Base-by-base conservation (phyloP, 2,888 invertebrate genomes). In the Cancer borealis region DNA sequence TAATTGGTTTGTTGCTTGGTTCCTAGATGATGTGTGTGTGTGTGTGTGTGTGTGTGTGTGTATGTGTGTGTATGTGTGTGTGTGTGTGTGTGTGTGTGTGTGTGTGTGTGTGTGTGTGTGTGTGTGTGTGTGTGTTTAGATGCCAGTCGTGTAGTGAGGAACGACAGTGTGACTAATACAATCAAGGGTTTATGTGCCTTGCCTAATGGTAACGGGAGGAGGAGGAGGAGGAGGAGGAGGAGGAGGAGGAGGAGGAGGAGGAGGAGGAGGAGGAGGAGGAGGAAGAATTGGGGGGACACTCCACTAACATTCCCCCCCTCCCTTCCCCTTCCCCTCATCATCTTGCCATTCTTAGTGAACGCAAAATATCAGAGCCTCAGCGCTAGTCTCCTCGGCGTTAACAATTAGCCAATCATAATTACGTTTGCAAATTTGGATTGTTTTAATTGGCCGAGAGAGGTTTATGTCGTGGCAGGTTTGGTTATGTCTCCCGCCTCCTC, bases 371-470 rank as follows among this genome's bases (percentile, higher is more conserved):
- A 5, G n/a, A 73, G 73, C 21, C 73, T 73, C 73, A 73, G n/a
- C 26, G 5, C 54, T 73, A 73, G 21, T 73, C 73, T 73, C 73
- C 73, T 21, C 73, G 73, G 73, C 73, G 73, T 26, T 26, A n/a
- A 21, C 73, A 73, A 73, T 73, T 73, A 73, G 73, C 73, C 73
- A 73, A 73, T 73, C 73, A 73, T 73, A 73, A 73, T 73, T 73
- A 73, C 21, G n/a, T 73, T 73, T 73, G 73, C 73, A 73, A n/a
- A 73, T 73, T 73, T 73, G 73, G 73, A 73, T 21, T 73, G 73
- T 73, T 73, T 73, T 73, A 73, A 73, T 73, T 73, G 73, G 73
- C n/a, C 73, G 73, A 26, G 73, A 73, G 73, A 73, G 73, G 73
- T 73, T 73, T 73, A 73, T 21, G 73, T 73, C 26, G 73, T 73